A percentile compares a stretch with the other conserved stretches of the same genome.
phyloP scores from a whole-genome alignment of 2,888 invertebrate species.

The Heliconius erato region DNA sequence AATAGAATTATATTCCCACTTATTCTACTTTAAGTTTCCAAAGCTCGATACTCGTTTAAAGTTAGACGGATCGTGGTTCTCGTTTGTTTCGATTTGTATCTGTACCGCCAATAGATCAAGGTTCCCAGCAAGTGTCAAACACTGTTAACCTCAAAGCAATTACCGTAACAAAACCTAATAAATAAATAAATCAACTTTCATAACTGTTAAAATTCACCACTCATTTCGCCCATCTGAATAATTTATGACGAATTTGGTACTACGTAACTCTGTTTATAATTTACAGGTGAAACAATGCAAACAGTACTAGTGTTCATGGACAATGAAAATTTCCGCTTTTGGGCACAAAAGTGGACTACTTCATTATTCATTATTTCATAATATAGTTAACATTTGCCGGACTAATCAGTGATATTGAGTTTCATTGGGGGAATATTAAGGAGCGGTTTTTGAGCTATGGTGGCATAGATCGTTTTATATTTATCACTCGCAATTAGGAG shows the following conservation, averaged over 20 bases:
- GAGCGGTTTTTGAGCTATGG: conserved; percentile 74
- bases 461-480: conserved; percentile 66
- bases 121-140: conserved; percentile 61
- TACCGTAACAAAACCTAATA: background rate
- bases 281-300: conserved; percentile 70
- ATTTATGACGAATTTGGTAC: conserved; percentile 44
- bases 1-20: conserved; percentile 41
- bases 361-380: conserved; percentile 72
- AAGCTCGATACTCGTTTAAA: conserved; percentile 74
- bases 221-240: conserved; percentile 35
- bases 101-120: conserved; percentile 73
- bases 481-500: conserved; percentile 79
- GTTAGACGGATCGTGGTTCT: conserved; percentile 75
- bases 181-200: conserved; percentile 2
- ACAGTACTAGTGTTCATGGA: conserved; percentile 69
- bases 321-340: conserved; percentile 61
- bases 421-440: conserved; percentile 56
- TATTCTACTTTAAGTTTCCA: conserved; percentile 42
- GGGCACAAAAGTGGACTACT: conserved; percentile 60
- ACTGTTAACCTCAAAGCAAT: background rate
- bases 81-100: conserved; percentile 66
- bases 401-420: conserved; percentile 59
- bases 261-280: conserved; percentile 53
- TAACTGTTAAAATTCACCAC: conserved; percentile 31
- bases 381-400: conserved; percentile 63